phyloP scores from a whole-genome alignment of 92 coral and sea anemone species.

The Palythoa heliodiscus region DNA sequence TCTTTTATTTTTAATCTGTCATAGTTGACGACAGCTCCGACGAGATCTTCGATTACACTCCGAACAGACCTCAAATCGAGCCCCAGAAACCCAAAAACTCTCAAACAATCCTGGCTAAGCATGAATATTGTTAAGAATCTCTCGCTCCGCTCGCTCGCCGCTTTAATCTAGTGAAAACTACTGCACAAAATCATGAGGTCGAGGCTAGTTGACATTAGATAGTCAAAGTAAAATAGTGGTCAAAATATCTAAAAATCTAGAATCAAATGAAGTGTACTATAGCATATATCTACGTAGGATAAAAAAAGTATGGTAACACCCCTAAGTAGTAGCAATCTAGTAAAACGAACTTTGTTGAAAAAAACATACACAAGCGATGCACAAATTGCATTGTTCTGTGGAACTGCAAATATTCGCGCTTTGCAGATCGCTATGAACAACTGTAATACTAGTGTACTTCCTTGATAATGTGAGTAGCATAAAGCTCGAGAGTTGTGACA shows the following conservation, averaged over 20 bases:
- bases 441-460: not conserved
- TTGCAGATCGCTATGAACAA: slow-evolving; percentile 7
- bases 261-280: slow-evolving; percentile 12
- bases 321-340: not conserved
- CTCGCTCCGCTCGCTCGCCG: too few relatives aligned
- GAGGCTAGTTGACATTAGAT: slow-evolving; percentile 19
- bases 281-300: slow-evolving; percentile 8
- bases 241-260: slow-evolving; percentile 19
- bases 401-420: slow-evolving; percentile 23
- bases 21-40: too few relatives aligned
- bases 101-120: too few relatives aligned
- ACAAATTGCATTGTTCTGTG: slow-evolving; percentile 28
- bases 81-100: too few relatives aligned
- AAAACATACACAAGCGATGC: slow-evolving; percentile 11
- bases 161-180: too few relatives aligned
- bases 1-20: too few relatives aligned
- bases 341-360: not conserved
- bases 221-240: not conserved
- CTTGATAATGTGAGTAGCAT: not conserved
- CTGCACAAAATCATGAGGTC: not conserved
- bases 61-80: too few relatives aligned
- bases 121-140: too few relatives aligned
- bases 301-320: not conserved
- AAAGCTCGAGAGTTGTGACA: not conserved
- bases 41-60: too few relatives aligned